Base-by-base conservation (phyloP, 2,888 invertebrate species). In the Caenorhabditis panamensis region DNA sequence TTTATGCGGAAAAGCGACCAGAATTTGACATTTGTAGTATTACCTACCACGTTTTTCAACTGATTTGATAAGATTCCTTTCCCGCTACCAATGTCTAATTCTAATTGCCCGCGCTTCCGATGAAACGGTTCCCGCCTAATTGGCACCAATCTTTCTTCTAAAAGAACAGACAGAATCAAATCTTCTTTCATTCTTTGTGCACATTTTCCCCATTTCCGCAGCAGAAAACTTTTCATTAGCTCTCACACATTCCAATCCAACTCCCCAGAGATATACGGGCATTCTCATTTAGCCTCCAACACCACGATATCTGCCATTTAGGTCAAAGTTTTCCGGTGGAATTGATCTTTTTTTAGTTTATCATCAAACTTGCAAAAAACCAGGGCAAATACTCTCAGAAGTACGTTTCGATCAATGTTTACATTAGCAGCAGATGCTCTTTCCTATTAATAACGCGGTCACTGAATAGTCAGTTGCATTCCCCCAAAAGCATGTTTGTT, bases 371-470 rank as follows among this genome's bases (percentile, higher is more conserved):
- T 41, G 16, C 36, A 36, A 8, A 16, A 54, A 54, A 54, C 13
- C 16, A 28, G 26, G 6, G 26, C 13, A 51, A 51, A 22, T 4
- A 24, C 51, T 2, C 13, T 13, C 54, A 47, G 31, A 37, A 71
- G 18, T 51, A 62, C 28, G 20, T 62, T 71, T 53, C 22, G 71
- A 71, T 16, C 62, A 62, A 24, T 68, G 59, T 68, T 68, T 68
- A 49, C 49, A 24, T 37, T 37, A 11, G 20, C 59, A 68, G 51
- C 59, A 68, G 58, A 59, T 68, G 68, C 49, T 31, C 18, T 37
- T 58, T 36, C 31, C 9, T 4, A 28, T 26, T 41, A 36, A 36
- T 36, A 36, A 36, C 36, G n/a, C n/a, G n/a, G n/a, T n/a, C n/a
- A n/a, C n/a, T n/a, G n/a, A n/a, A n/a, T n/a, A n/a, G n/a, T n/a